A percentile compares a stretch with the other conserved stretches of the same genome.
These are phyloP conservation scores for Ptychodera flava DNA, from an alignment of 35 echinoderm and acorn worm species.

Conservation along the genomic window DNA sequence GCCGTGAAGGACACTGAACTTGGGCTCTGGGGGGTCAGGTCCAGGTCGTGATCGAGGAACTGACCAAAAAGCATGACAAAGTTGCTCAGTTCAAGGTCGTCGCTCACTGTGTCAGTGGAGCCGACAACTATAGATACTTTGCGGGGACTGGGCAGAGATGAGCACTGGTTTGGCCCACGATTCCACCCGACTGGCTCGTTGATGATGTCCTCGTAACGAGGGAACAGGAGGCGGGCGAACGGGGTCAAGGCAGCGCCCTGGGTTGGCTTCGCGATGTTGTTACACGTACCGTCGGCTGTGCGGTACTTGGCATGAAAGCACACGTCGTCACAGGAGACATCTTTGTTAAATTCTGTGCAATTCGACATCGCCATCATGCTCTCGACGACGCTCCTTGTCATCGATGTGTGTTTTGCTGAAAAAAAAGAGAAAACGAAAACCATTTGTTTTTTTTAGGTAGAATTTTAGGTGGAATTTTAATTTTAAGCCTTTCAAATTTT, in stretches of 20 bases:
- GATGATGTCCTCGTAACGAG: background rate
- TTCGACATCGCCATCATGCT: too few relatives aligned
- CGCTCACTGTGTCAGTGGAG: background rate
- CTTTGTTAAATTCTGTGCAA: too few relatives aligned
- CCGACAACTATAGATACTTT: background rate
- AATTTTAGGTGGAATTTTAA: too few relatives aligned
- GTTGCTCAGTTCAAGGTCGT: background rate
- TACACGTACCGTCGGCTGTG: background rate
- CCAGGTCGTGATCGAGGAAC: constrained; percentile 3
- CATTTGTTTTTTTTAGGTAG: too few relatives aligned
- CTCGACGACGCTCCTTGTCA: too few relatives aligned
- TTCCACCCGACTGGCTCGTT: background rate
- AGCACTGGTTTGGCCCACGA: background rate
- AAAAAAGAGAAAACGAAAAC: too few relatives aligned
- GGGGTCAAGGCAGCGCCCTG: background rate
- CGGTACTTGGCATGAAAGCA: too few relatives aligned
- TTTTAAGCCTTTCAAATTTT: too few relatives aligned
- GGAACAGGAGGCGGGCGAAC: background rate
- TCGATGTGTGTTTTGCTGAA: too few relatives aligned
- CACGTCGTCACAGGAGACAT: too few relatives aligned
- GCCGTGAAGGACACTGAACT: background rate
- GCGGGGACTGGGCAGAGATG: background rate
- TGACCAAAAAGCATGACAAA: constrained; percentile 10
- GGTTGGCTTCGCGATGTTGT: constrained; percentile 5
- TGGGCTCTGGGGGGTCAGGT: background rate